Evolutionary conservation across 2,113 vertebrate genomes (phyloP).

Genomic region (mouse (Mus musculus)): GRCm39 chr5:41767501-41768000

Average conservation of each 20-base stretch:
- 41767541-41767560: too few species aligned
- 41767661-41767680: background rate
- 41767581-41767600: too few species aligned
- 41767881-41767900: background rate
- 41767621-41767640: background rate
- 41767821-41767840: background rate
- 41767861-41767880: background rate
- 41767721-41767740: background rate
- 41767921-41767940: background rate
- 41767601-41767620: background rate
- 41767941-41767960: background rate
- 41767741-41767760: background rate
- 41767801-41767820: background rate
- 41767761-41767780: background rate
- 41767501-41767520: too few species aligned
- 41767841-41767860: background rate
- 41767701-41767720: background rate
- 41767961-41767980: background rate
- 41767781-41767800: background rate
- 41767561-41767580: too few species aligned
- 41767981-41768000: background rate
- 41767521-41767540: too few species aligned
- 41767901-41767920: background rate
- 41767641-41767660: background rate
- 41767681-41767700: background rate